A percentile compares a stretch with the other conserved stretches of the same genome.
phyloP scores from a whole-genome alignment of 2,797 vertebrate species.

The Aldrovandia affinis region DNA sequence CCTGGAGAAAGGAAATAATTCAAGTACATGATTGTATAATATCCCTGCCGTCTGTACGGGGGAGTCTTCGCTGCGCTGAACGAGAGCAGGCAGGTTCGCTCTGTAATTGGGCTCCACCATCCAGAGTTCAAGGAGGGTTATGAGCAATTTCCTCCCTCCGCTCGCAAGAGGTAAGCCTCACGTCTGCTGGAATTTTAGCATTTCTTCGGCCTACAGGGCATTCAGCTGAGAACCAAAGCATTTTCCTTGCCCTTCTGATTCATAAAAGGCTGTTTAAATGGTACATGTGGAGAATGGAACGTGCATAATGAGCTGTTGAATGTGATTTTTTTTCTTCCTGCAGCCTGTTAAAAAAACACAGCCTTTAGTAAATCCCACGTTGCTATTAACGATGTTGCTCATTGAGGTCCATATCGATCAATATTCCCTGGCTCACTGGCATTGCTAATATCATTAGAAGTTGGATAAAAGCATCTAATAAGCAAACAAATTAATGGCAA shows the following conservation, averaged over 20 bases:
- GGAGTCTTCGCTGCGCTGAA: not conserved
- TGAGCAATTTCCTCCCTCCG: constrained; percentile 33
- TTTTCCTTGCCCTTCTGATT: constrained; percentile 4
- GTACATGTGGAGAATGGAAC: not conserved
- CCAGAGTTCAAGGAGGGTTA: constrained; percentile 40
- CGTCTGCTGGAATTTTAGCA: constrained; percentile 10
- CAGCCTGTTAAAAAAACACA: not conserved
- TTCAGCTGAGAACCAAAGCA: not conserved
- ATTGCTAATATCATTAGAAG: constrained; percentile 9
- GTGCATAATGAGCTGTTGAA: constrained; percentile 21
- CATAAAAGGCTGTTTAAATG: not conserved
- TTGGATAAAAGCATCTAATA: constrained; percentile 5
- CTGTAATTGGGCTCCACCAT: constrained; percentile 39
- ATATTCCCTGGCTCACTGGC: not conserved
- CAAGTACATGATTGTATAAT: constrained; percentile 39
- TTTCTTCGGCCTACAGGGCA: constrained; percentile 15
- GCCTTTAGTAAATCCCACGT: not conserved
- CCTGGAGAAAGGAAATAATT: constrained; percentile 42
- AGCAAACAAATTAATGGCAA: constrained; percentile 11
- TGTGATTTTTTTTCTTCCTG: not conserved
- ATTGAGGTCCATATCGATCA: not conserved
- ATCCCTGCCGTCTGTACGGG: constrained; percentile 29
- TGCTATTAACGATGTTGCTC: not conserved
- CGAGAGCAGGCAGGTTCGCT: constrained; percentile 15
- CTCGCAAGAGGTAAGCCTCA: constrained; percentile 13